Percentiles rank a stretch among this genome's conserved stretches.
Evolutionary conservation across 2,888 invertebrate species (phyloP).

Genomic region (Neoitamus cyanurus): DNA sequence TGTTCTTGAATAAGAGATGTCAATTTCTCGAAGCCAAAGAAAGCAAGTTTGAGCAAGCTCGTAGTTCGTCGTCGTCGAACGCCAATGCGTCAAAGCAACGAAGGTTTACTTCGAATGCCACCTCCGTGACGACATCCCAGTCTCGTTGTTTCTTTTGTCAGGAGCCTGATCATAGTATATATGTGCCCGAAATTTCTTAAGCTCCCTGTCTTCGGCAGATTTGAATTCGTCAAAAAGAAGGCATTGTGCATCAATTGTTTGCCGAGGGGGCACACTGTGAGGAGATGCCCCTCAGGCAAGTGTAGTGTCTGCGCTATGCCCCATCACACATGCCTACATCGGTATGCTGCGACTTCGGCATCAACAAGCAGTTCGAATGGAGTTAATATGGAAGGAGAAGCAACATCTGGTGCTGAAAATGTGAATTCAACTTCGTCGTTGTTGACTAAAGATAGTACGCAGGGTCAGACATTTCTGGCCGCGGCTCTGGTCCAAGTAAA

Average conservation of each 20-base stretch:
- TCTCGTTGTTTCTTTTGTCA: too few species aligned
- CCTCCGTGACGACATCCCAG: too few species aligned
- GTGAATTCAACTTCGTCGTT: neutral
- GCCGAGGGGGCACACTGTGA: neutral
- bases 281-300: neutral
- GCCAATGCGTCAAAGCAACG: too few species aligned
- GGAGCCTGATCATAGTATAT: too few species aligned
- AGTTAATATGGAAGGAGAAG: neutral
- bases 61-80: too few species aligned
- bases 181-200: too few species aligned
- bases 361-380: neutral
- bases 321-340: neutral
- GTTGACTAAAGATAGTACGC: neutral
- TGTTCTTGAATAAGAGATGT: too few species aligned
- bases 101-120: too few species aligned
- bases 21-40: too few species aligned
- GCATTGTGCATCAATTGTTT: slow-evolving; percentile 1
- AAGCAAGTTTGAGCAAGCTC: too few species aligned
- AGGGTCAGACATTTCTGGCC: neutral
- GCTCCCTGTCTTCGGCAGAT: too few species aligned
- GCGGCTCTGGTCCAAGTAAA: neutral
- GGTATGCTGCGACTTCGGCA: neutral
- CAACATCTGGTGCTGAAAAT: neutral
- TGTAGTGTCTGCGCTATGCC: neutral
- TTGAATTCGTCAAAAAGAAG: too few species aligned